Evolutionary conservation across 2,797 vertebrate species (phyloP).

Genomic region (Hydrolagus colliei): DNA sequence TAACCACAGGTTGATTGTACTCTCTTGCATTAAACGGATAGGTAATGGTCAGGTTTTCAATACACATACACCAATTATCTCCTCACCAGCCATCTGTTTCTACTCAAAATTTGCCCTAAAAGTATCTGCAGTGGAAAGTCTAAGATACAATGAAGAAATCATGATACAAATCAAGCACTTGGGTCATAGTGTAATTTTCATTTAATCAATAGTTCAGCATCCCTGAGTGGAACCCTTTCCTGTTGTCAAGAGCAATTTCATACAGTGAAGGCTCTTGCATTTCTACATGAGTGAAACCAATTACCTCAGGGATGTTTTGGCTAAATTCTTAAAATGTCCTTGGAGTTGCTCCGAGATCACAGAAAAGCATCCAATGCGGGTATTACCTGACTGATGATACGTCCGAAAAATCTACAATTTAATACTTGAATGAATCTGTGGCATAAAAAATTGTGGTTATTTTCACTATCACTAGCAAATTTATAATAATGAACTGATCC

Average conservation of each 20-base stretch:
- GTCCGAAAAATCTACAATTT: neutral
- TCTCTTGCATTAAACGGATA: too few species aligned
- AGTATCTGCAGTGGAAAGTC: neutral
- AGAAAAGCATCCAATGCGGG: neutral
- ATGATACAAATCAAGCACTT: neutral
- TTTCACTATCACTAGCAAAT: neutral
- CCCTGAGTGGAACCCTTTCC: neutral
- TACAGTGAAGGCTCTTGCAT: neutral
- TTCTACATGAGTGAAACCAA: neutral
- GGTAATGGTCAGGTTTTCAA: too few species aligned
- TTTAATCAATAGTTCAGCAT: neutral
- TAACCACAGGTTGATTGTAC: neutral
- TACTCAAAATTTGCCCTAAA: neutral
- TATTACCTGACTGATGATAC: neutral
- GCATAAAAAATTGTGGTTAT: neutral
- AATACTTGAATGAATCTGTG: neutral
- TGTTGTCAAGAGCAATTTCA: neutral
- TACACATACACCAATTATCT: neutral
- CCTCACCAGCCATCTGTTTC: neutral
- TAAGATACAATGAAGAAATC: neutral
- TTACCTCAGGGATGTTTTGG: neutral
- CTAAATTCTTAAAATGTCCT: conserved; percentile 4
- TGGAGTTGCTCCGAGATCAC: neutral
- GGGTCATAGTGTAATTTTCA: neutral
- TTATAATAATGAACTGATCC: too few species aligned